Conservation (phyloP, 2,797 vertebrate species). For the Paramormyrops hopkinsi region DNA sequence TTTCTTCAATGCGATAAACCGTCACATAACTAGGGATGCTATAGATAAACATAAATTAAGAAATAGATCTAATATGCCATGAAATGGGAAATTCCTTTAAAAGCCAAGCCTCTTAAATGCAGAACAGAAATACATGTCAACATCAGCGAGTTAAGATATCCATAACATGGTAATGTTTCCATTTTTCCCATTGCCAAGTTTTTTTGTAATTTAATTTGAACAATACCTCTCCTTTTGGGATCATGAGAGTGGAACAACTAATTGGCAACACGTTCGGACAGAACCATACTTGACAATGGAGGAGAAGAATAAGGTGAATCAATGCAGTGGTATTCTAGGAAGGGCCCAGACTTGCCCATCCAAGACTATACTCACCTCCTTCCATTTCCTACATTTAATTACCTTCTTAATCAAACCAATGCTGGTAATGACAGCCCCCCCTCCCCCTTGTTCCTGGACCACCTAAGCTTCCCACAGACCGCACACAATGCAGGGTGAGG, state of each 20-base stretch:
- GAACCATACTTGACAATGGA: slow-evolving; percentile 61
- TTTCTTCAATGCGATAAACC: neutral
- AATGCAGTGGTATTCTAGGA: slow-evolving; percentile 65
- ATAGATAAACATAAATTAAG: neutral
- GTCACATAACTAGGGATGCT: neutral
- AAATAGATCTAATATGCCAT: neutral
- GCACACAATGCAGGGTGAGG: neutral
- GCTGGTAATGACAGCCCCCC: neutral
- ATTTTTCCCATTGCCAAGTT: neutral
- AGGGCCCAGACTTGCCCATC: slow-evolving; percentile 67
- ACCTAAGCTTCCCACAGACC: neutral
- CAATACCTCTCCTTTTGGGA: neutral
- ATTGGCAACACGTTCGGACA: slow-evolving; percentile 69
- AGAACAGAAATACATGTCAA: neutral
- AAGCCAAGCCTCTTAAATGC: neutral
- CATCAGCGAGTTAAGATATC: neutral
- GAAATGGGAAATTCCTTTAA: slow-evolving; percentile 1
- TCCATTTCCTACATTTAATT: slow-evolving; percentile 27
- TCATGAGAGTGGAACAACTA: neutral
- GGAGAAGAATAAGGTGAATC: slow-evolving; percentile 54
- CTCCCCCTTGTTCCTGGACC: neutral
- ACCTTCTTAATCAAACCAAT: slow-evolving; percentile 29
- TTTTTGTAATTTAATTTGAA: neutral
- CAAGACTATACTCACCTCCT: slow-evolving; percentile 35
- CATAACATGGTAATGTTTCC: neutral